Conservation (phyloP, 2,888 invertebrate genomes). For the Cecidostiba fungosa region DNA sequence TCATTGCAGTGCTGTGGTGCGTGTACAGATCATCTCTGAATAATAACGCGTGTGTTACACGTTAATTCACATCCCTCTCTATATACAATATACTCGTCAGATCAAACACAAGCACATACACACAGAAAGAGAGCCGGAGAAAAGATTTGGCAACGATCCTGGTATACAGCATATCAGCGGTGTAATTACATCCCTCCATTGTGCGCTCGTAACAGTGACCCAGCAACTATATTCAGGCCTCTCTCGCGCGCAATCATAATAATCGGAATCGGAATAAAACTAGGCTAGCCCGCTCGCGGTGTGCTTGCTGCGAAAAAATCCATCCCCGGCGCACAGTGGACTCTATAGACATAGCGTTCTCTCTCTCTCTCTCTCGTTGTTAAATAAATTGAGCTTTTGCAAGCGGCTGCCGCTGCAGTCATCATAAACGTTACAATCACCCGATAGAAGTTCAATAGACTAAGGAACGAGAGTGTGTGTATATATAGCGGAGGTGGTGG, state of each 20-base stretch:
- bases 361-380: conserved; percentile 57
- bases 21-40: neutral
- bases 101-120: too few species aligned
- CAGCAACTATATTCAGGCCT: conserved; percentile 16
- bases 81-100: neutral
- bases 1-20: too few species aligned
- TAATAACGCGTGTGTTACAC: neutral
- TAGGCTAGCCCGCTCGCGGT: conserved; percentile 32
- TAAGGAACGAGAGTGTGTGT: conserved; percentile 7
- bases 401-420: conserved; percentile 49
- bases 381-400: conserved; percentile 64
- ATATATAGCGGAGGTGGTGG: conserved; percentile 58
- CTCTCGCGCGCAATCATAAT: conserved; percentile 30
- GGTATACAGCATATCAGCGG: neutral
- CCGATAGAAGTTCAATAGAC: conserved; percentile 61
- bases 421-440: conserved; percentile 60
- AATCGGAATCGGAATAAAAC: conserved; percentile 46
- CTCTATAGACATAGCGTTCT: neutral
- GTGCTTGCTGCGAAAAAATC: conserved; percentile 53
- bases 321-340: neutral
- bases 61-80: neutral
- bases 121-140: neutral
- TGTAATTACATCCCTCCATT: conserved; percentile 47
- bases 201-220: conserved; percentile 24
- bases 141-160: conserved; percentile 39